These are phyloP conservation scores for Brachypodius melanocephalos DNA, from an alignment of 2,113 vertebrate species.

Conservation along the genomic window DNA sequence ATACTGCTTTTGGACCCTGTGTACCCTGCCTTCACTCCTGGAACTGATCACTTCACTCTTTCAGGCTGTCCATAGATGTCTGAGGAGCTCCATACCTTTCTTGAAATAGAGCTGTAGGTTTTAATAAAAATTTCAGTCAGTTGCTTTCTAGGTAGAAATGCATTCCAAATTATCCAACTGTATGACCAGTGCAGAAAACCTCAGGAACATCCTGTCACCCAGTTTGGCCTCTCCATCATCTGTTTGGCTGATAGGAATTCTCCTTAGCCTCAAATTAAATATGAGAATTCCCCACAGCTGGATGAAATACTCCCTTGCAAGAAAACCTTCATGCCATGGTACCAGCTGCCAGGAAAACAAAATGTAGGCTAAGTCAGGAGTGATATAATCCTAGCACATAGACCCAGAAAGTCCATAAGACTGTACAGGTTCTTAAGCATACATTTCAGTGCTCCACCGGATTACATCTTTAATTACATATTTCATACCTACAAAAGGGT, in stretches of 20 bases:
- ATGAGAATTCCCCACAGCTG: neutral
- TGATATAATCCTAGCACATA: neutral
- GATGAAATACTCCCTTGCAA: neutral
- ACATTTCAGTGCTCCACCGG: neutral
- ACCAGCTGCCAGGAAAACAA: neutral
- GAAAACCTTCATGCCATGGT: neutral
- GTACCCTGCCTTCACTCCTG: neutral
- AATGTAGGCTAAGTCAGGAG: neutral
- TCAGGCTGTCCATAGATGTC: neutral
- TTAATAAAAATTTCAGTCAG: neutral
- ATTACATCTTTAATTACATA: conserved; percentile 20
- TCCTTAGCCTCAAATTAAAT: neutral
- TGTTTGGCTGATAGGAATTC: neutral
- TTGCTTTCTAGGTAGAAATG: neutral
- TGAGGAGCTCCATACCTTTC: neutral
- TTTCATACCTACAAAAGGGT: neutral
- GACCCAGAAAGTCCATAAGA: neutral
- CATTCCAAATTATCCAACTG: neutral
- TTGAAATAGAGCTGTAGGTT: neutral
- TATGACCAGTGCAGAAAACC: neutral
- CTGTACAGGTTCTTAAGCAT: neutral
- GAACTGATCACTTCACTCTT: neutral
- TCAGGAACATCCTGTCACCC: neutral
- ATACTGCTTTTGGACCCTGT: neutral
- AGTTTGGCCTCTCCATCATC: neutral